Conservation (phyloP, 2,888 invertebrate genomes). For the Anaspis maculata region DNA sequence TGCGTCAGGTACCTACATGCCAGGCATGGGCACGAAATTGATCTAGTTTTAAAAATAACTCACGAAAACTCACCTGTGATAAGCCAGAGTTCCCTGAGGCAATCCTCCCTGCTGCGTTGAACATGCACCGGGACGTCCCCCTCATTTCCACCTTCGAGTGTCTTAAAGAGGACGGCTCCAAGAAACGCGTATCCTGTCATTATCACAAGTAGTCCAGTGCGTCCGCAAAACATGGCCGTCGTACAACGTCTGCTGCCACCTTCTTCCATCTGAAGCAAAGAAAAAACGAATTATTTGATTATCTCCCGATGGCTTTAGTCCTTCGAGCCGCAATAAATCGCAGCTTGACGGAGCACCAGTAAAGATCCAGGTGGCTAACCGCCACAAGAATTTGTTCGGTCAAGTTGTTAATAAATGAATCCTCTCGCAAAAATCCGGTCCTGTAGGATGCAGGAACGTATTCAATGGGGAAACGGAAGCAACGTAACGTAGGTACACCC, state of each 20-base stretch:
- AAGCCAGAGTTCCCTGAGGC: slow-evolving; percentile 66
- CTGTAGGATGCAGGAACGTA: too few relatives aligned
- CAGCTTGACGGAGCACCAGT: background rate
- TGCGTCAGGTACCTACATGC: too few relatives aligned
- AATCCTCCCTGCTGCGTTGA: slow-evolving; percentile 42
- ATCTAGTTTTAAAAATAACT: too few relatives aligned
- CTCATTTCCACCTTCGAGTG: slow-evolving; percentile 34
- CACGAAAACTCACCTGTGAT: slow-evolving; percentile 77
- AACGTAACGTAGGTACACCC: too few relatives aligned
- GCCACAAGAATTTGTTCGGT: too few relatives aligned
- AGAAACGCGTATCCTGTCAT: slow-evolving; percentile 38
- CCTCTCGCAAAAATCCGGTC: too few relatives aligned
- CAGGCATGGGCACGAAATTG: too few relatives aligned
- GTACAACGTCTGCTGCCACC: slow-evolving; percentile 16
- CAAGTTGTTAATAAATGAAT: too few relatives aligned
- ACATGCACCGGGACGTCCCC: slow-evolving; percentile 26
- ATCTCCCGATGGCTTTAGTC: background rate
- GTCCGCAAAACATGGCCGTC: slow-evolving; percentile 37
- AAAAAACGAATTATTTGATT: background rate
- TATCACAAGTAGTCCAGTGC: slow-evolving; percentile 34
- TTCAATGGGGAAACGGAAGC: too few relatives aligned
- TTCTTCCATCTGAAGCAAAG: slow-evolving; percentile 35
- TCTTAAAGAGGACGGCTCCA: slow-evolving; percentile 38
- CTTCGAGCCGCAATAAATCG: background rate
- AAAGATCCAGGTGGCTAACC: too few relatives aligned